A percentile compares a stretch with the other conserved stretches of the same genome.
Conservation (phyloP, 2,888 invertebrate species). For the Tetragonisca angustula region DNA sequence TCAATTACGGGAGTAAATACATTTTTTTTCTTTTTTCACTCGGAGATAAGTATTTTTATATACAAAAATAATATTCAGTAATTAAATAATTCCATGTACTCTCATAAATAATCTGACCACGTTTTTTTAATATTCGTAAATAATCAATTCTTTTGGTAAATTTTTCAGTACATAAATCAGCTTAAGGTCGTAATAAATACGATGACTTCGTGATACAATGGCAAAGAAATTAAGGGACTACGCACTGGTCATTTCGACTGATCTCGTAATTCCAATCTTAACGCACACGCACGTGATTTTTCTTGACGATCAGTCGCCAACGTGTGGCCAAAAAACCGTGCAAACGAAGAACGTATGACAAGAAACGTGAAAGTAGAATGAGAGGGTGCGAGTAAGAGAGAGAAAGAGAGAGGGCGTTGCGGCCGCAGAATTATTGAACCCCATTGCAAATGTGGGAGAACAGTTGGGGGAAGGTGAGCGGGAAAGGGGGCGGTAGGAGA, state of each 20-base stretch:
- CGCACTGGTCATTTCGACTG: neutral
- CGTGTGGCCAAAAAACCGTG: neutral
- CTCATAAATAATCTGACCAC: neutral
- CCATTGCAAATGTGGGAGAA: slow-evolving; percentile 67
- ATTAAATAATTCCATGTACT: no score
- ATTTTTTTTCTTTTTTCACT: neutral
- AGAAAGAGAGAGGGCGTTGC: slow-evolving; percentile 47
- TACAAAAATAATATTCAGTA: neutral
- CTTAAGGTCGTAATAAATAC: no score
- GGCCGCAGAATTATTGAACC: slow-evolving; percentile 65
- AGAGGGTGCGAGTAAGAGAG: slow-evolving; percentile 13
- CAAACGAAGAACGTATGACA: slow-evolving; percentile 15
- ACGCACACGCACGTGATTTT: neutral
- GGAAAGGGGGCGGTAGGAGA: slow-evolving; percentile 43
- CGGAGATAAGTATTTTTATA: neutral
- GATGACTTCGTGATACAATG: no score
- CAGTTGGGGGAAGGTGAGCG: slow-evolving; percentile 50
- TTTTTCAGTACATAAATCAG: neutral
- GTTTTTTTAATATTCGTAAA: neutral
- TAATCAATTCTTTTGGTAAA: neutral
- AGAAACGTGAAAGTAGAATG: slow-evolving; percentile 9
- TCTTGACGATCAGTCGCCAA: neutral
- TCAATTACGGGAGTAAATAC: neutral
- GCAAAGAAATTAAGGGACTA: no score
- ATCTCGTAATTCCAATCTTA: neutral